Evolutionary conservation across 2,797 vertebrate genomes (phyloP).

Genomic region (Diplodus puntazzo): DNA sequence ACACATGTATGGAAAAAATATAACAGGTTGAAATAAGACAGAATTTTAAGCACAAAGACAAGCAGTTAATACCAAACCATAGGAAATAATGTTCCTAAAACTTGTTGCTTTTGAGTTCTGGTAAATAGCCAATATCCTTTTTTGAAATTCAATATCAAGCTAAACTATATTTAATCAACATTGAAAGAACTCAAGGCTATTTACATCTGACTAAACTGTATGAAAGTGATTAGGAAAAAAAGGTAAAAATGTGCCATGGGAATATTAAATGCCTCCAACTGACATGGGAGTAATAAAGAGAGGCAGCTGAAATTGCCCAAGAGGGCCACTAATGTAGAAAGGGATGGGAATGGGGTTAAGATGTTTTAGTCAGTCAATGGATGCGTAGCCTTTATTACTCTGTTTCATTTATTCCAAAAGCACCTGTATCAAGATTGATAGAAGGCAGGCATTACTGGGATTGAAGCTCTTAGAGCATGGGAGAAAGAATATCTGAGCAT

Average conservation of each 20-base stretch:
- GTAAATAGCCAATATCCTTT: not conserved
- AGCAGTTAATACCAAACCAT: not conserved
- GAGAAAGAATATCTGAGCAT: slow-evolving; percentile 56
- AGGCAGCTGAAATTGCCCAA: slow-evolving; percentile 72
- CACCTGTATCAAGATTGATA: slow-evolving; percentile 78
- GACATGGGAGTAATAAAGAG: slow-evolving; percentile 67
- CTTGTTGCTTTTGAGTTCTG: not conserved
- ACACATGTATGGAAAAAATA: not conserved
- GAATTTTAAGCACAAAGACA: too few species aligned
- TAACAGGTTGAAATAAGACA: not conserved
- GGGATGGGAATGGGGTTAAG: slow-evolving; percentile 50
- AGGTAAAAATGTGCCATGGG: slow-evolving; percentile 30
- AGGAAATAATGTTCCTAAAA: not conserved
- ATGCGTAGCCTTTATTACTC: slow-evolving; percentile 74
- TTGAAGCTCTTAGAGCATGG: slow-evolving; percentile 50
- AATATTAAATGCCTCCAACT: slow-evolving; percentile 47
- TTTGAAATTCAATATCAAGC: not conserved
- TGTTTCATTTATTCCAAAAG: slow-evolving; percentile 74
- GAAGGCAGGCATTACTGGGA: slow-evolving; percentile 60
- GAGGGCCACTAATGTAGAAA: slow-evolving; percentile 69
- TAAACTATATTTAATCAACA: slow-evolving; percentile 33
- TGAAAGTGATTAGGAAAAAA: slow-evolving; percentile 8
- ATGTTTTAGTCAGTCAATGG: slow-evolving; percentile 70
- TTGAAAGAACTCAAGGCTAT: slow-evolving; percentile 13
- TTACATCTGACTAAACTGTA: slow-evolving; percentile 32